A percentile compares a stretch with the other conserved stretches of the same genome.
These are phyloP conservation scores for Equus quagga DNA, from an alignment of 2,113 vertebrate species.

Conservation along the genomic window DNA sequence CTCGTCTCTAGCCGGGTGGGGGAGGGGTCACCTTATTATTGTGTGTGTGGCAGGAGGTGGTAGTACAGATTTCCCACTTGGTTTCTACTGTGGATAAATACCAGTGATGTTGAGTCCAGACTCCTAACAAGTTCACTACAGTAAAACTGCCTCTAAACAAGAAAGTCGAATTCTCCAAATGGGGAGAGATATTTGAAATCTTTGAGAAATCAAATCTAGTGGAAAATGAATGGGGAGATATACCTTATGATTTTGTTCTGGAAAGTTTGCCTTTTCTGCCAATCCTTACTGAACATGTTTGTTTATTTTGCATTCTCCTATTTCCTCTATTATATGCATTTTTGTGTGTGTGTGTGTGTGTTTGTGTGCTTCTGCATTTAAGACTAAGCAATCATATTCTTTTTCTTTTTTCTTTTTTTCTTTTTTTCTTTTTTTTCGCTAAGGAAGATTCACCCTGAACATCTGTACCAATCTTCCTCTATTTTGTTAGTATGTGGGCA, in stretches of 20 bases:
- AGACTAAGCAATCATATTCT: neutral
- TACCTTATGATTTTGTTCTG: neutral
- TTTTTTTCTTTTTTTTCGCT: too few relatives aligned
- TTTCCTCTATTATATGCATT: neutral
- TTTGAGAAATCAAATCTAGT: conserved; percentile 43
- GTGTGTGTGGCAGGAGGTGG: neutral
- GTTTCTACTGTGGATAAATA: neutral
- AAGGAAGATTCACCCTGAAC: too few relatives aligned
- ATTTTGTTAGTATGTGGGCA: too few relatives aligned
- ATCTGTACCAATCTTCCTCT: too few relatives aligned
- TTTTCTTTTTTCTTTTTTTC: too few relatives aligned
- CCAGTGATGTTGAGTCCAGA: neutral
- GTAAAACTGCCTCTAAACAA: neutral
- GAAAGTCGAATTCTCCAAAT: neutral
- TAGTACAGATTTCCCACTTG: neutral
- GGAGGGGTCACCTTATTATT: neutral
- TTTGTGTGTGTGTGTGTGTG: neutral
- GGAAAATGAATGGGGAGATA: conserved; percentile 2
- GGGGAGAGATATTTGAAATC: neutral
- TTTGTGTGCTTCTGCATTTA: neutral
- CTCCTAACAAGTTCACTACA: neutral
- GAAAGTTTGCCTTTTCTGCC: neutral
- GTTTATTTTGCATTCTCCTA: neutral
- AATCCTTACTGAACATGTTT: neutral
- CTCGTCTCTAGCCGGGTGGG: neutral